Base-by-base conservation (phyloP, 2,888 invertebrate species). In the Thymelicus sylvestris region DNA sequence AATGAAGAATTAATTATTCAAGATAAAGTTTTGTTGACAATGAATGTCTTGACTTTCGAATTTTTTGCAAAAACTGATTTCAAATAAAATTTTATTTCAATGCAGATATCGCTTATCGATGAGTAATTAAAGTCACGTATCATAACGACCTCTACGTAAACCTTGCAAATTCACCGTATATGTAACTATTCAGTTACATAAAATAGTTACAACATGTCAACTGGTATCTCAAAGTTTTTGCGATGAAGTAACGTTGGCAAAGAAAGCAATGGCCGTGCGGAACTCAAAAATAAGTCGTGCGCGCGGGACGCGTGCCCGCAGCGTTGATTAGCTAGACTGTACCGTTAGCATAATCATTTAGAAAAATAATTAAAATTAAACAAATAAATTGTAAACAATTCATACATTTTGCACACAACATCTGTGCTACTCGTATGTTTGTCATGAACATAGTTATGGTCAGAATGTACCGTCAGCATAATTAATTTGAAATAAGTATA, bases 251-350 rank as follows among this genome's bases (percentile, higher is more conserved):
- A 65, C 69, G 64, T 69, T 15, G 59, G 69, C 69, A 69, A 69
- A 69, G 59, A 64, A 66, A 69, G 64, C 69, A 69, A 64, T 69
- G 47, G 64, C 57, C 38, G 47, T 57, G 64, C 64, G 69, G 69
- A 69, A 69, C 69, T 69, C 47, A 57, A 64, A 68, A 66, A 70
- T 71, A 70, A 65, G 71, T 50, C 55, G 67, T 67, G 71, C 65
- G 66, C 55, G 48, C 39, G 38, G 19, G 19, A 63, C 66, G 62
- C 70, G 60, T 66, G 62, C 62, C 38, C 52, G 61, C 12, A 24
- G 66, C 57, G 63, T 57, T 69, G 69, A 69, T 69, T 69, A 69
- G 69, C 69, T 64, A 63, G 62, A 59, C 7, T 5, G 69, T 69
- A 69, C 48, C 38, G 69, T 64, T 44, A 47, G 64, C 69, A 69